These are phyloP conservation scores for Crambe crambe DNA, from an alignment of 37 sponge, comb jelly and placozoan genomes.

Conservation along the genomic window DNA sequence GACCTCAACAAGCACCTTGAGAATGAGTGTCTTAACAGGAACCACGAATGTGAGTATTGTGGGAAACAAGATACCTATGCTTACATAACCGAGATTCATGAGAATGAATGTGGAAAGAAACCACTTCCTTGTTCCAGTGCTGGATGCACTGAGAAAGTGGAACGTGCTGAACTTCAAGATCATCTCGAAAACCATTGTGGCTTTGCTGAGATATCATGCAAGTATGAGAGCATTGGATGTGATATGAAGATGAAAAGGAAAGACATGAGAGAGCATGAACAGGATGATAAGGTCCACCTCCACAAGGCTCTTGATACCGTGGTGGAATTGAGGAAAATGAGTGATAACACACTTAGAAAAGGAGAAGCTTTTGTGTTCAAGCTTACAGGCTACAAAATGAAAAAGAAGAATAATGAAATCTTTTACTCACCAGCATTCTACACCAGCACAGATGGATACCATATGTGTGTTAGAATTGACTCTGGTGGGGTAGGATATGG, in stretches of 20 bases:
- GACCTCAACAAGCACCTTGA: background rate
- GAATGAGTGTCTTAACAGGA: conserved; percentile 8
- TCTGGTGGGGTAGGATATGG: conserved; percentile 14
- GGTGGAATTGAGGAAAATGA: background rate
- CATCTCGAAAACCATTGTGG: background rate
- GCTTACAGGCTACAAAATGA: background rate
- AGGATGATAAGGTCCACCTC: background rate
- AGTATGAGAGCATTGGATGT: conserved; percentile 27
- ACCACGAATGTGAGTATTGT: conserved; percentile 23
- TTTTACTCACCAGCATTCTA: conserved; percentile 18
- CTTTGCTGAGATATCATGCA: conserved; percentile 10
- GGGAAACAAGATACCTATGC: conserved; percentile 1
- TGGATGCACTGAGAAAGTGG: background rate
- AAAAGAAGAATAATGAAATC: background rate
- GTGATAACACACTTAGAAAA: too few relatives aligned
- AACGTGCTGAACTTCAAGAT: background rate
- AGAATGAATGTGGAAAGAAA: conserved; percentile 3
- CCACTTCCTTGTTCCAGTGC: conserved; percentile 21
- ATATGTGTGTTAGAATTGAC: conserved; percentile 23
- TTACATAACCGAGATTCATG: conserved; percentile 14
- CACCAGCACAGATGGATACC: conserved; percentile 31
- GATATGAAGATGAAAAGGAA: background rate
- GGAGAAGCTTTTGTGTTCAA: background rate
- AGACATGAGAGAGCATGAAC: conserved; percentile 16
- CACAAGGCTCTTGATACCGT: background rate